Base-by-base conservation (phyloP, 1,140 invertebrate species). In the Caenorhabditis inopinata region DNA sequence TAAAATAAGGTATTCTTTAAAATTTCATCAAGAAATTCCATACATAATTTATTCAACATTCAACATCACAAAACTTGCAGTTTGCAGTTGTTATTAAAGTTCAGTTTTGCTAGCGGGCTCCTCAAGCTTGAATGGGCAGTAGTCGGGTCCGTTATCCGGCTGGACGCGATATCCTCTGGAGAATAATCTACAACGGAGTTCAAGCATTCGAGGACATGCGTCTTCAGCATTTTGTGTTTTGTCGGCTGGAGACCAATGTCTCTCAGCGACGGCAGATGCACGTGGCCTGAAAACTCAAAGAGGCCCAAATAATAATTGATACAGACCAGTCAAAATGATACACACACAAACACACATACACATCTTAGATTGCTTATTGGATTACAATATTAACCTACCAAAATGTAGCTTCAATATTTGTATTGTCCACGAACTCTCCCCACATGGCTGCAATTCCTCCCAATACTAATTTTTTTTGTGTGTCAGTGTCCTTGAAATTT, bases 381-480 rank as follows among this genome's bases (percentile, higher is more conserved):
- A n/a, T n/a, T n/a, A n/a, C n/a, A n/a, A n/a, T n/a, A 76, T n/a
- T n/a, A n/a, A n/a, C 42, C 18, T 45, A 81, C 80, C 80, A 81
- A 9, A 77, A 21, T 48, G 49, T 68, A 25, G 80, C 74, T 68
- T 81, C 80, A 68, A 81, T 81, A n/a, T 90, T 90, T 11, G 89
- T 89, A 18, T 78, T 84, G 53, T 90, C 89, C 11, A 90, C 88
- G 49, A 87, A 89, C 80, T 90, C 86, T 38, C 92, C 92, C 95
- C 95, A 96, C 92, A 96, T 93, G 84, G 94, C 95, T 2, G 94
- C 93, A 89, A 96, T 95, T 1, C 95, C 95, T 46, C 7, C 95
- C 94, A 73, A 35, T 16, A 81, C n/a, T 7, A 86, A 53, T 2
- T 79, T 53, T 47, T 89, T 89, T 58, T 89, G 87, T 11, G 79